These are phyloP conservation scores for Vanacampus margaritifer DNA, from an alignment of 2,113 vertebrate species.

Conservation along the genomic window DNA sequence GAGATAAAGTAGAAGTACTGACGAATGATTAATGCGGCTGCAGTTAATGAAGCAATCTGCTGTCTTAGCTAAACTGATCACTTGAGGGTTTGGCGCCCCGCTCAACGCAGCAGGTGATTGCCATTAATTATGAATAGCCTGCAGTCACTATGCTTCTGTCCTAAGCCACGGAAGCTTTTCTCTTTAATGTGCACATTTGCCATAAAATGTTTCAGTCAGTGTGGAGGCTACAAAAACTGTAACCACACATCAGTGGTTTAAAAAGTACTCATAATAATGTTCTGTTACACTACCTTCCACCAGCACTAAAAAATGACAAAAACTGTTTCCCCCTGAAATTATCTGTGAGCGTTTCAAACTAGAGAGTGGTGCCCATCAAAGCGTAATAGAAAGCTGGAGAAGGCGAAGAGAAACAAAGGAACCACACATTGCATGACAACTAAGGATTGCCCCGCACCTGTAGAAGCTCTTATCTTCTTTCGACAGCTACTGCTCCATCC, in stretches of 20 bases:
- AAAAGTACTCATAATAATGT: constrained; percentile 5
- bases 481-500: constrained; percentile 43
- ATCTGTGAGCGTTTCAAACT: constrained; percentile 17
- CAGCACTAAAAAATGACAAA: constrained; percentile 7
- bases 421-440: constrained; percentile 30
- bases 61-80: constrained; percentile 10
- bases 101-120: constrained; percentile 1
- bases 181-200: background rate
- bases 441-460: constrained; percentile 36
- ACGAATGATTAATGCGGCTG: constrained; percentile 1
- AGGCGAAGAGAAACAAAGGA: constrained; percentile 39
- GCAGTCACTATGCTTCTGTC: background rate
- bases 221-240: background rate
- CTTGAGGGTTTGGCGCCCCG: background rate
- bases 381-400: constrained; percentile 26
- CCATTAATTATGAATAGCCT: constrained; percentile 2
- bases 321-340: background rate
- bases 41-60: constrained; percentile 8
- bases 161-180: background rate
- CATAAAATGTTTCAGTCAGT: background rate
- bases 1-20: background rate
- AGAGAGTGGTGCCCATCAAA: constrained; percentile 21
- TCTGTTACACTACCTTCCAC: background rate
- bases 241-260: background rate
- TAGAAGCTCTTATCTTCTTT: constrained; percentile 49